Evolutionary conservation across 2,113 vertebrate genomes (phyloP).

Genomic region (Ibidorhyncha struthersii): DNA sequence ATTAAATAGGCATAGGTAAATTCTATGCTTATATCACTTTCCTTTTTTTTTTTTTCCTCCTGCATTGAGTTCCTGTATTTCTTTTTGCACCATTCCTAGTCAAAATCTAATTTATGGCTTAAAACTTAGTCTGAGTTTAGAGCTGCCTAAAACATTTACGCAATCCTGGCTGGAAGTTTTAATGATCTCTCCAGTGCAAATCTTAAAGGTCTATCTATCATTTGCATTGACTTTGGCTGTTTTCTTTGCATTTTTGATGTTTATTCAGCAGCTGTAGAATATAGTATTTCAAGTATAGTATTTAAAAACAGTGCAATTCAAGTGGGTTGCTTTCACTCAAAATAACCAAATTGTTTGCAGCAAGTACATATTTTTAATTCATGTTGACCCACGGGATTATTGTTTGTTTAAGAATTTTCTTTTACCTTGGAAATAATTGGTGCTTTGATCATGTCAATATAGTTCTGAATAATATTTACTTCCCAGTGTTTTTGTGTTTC

Average conservation of each 20-base stretch:
- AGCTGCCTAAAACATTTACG: not conserved
- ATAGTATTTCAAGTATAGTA: not conserved
- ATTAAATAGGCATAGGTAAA: not conserved
- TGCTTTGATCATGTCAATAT: not conserved
- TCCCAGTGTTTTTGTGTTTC: not conserved
- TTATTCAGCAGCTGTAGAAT: not conserved
- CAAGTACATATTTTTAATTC: not conserved
- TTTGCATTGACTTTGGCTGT: not conserved
- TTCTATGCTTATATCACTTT: not conserved
- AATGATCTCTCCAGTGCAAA: not conserved
- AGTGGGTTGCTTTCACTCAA: not conserved
- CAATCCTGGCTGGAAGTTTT: not conserved
- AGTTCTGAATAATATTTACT: not conserved
- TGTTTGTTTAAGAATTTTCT: not conserved
- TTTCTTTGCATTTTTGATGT: not conserved
- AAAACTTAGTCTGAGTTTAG: not conserved
- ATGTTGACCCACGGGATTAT: not conserved
- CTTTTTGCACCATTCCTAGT: not conserved
- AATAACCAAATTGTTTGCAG: not conserved
- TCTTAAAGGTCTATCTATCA: not conserved
- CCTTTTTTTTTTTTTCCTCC: not conserved
- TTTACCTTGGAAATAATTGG: not conserved
- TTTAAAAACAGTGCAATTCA: not conserved
- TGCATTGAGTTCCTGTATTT: not conserved
- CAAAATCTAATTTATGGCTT: not conserved